These are phyloP conservation scores for Myiotriccus ornatus DNA, from an alignment of 2,797 vertebrate genomes.

Conservation along the genomic window DNA sequence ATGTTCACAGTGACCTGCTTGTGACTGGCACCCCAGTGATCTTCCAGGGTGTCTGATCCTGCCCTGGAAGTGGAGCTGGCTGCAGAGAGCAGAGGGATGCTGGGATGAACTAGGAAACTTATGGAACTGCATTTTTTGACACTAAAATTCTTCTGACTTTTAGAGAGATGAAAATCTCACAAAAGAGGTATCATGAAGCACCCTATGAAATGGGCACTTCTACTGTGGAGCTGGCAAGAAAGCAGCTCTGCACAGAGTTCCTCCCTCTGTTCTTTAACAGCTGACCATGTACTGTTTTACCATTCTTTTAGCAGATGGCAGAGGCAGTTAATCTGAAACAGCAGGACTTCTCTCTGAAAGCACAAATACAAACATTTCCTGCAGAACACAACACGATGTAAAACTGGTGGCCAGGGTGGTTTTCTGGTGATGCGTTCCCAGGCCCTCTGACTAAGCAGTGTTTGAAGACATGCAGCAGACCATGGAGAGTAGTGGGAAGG, in stretches of 20 bases:
- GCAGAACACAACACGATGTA: background rate
- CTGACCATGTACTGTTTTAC: background rate
- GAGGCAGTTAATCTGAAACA: background rate
- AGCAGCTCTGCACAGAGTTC: background rate
- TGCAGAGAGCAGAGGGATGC: background rate
- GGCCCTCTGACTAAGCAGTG: background rate
- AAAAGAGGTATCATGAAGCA: background rate
- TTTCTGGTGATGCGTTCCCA: background rate
- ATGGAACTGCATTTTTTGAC: background rate
- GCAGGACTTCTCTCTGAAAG: background rate
- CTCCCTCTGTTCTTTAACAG: background rate
- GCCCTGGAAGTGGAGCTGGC: background rate
- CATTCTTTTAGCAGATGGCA: background rate
- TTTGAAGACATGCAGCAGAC: background rate
- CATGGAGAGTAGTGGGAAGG: rapidly evolving
- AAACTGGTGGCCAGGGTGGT: background rate
- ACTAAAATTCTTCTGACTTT: background rate
- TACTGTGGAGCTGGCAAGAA: background rate
- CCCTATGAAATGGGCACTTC: background rate
- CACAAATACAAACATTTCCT: background rate
- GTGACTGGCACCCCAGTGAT: rapidly evolving
- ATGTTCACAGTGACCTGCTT: background rate
- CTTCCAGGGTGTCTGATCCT: background rate
- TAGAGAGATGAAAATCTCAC: background rate
- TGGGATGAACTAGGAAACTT: background rate